These are phyloP conservation scores for Glandiceps talaboti DNA, from an alignment of 53 echinoderm and acorn worm species.

Conservation along the genomic window DNA sequence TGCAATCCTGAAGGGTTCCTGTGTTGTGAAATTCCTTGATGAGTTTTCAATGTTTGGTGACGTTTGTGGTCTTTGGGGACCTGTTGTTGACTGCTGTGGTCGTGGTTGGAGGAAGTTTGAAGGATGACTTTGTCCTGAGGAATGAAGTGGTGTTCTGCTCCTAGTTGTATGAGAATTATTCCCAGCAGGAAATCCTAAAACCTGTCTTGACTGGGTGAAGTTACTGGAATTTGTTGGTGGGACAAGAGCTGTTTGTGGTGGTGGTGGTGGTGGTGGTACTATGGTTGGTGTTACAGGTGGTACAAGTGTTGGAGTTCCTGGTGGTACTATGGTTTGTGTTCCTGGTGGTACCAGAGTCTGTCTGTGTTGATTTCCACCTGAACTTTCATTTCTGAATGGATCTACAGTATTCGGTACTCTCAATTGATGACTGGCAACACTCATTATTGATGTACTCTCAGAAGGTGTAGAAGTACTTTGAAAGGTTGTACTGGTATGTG, in stretches of 20 bases:
- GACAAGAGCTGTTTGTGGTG: too few species aligned
- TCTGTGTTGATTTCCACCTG: background rate
- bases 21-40: background rate
- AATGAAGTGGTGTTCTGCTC: background rate
- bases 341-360: background rate
- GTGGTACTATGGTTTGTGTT: background rate
- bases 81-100: background rate
- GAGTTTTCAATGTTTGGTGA: background rate
- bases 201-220: background rate
- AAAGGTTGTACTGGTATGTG: background rate
- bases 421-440: background rate
- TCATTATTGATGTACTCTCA: background rate
- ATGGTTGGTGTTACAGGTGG: constrained; percentile 17
- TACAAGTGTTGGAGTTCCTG: too few species aligned
- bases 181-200: background rate
- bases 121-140: background rate
- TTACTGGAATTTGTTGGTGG: background rate
- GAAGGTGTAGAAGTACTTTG: background rate
- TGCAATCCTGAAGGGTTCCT: background rate
- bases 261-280: constrained; percentile 25
- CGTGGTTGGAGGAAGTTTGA: background rate
- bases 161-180: background rate
- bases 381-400: background rate
- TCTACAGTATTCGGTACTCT: background rate
- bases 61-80: background rate